A percentile compares a stretch with the other conserved stretches of the same genome.
Evolutionary conservation across 2,888 invertebrate genomes (phyloP).

Genomic region (Hartigia nigra): DNA sequence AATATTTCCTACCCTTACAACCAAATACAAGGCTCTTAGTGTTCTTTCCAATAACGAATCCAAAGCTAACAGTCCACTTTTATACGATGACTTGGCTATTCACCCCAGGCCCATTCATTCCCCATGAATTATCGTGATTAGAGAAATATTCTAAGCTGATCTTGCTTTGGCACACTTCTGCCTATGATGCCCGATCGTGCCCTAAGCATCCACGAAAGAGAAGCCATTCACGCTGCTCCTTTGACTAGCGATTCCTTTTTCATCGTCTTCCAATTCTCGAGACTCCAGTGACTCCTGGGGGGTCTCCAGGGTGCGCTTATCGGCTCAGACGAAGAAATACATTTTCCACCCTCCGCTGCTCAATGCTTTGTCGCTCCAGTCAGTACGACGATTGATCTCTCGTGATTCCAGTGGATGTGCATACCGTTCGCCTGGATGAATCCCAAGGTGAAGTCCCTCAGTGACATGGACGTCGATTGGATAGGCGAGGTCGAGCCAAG

Average conservation of each 20-base stretch:
- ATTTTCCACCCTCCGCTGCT: background rate
- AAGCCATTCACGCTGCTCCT: slow-evolving; percentile 16
- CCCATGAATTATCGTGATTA: background rate
- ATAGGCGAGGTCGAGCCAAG: slow-evolving; percentile 80
- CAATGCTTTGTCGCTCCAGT: background rate
- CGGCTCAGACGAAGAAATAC: background rate
- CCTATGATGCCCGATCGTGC: background rate
- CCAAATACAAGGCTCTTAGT: background rate
- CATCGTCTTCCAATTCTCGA: background rate
- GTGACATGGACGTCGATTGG: slow-evolving; percentile 89
- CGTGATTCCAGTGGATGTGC: slow-evolving; percentile 84
- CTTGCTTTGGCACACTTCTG: background rate
- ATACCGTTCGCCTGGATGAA: slow-evolving; percentile 95
- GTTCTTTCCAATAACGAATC: background rate
- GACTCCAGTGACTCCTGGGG: background rate
- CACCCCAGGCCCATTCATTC: background rate
- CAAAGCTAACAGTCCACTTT: background rate
- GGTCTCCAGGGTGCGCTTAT: background rate
- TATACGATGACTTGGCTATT: background rate
- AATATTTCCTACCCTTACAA: background rate
- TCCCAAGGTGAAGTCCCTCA: slow-evolving; percentile 84
- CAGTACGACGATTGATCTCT: background rate
- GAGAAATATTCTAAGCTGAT: background rate
- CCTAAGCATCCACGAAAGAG: slow-evolving; percentile 4
- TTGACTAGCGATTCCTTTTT: background rate